Conservation (phyloP, 2,888 invertebrate species). For the Herminia tarsipennalis region DNA sequence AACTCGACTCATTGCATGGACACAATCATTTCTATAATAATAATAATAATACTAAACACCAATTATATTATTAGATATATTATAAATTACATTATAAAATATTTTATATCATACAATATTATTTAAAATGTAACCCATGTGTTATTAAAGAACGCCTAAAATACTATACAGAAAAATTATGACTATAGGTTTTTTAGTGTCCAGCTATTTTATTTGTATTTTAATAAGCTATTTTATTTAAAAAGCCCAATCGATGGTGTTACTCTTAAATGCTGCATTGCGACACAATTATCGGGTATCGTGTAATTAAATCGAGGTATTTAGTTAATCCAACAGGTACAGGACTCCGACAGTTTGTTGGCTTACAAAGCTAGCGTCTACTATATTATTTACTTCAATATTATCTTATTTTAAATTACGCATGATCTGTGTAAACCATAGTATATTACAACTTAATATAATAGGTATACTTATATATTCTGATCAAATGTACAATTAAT, state of each 20-base stretch:
- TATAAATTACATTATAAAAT: no score
- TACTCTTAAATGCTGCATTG: conserved; percentile 7
- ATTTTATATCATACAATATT: no score
- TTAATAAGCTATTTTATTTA: no score
- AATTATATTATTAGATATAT: no score
- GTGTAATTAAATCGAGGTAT: conserved; percentile 16
- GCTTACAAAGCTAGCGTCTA: conserved; percentile 17
- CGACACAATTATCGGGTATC: conserved; percentile 21
- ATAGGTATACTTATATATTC: conserved; percentile 8
- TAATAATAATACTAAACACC: no score
- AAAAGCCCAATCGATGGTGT: background rate
- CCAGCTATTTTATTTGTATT: no score
- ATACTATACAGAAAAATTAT: no score
- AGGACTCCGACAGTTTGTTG: conserved; percentile 39
- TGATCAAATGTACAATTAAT: conserved; percentile 25
- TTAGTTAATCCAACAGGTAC: conserved; percentile 38
- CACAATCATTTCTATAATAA: no score
- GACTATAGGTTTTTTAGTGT: no score
- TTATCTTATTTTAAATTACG: conserved; percentile 2
- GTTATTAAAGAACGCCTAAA: no score
- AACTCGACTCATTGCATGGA: no score
- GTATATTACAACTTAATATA: conserved; percentile 15
- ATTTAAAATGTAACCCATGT: no score
- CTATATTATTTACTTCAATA: conserved; percentile 1
- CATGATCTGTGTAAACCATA: conserved; percentile 5